Percentiles rank a stretch among this genome's conserved stretches.
Conservation (phyloP, 1,140 invertebrate species). For the Sarcophaga bullata region DNA sequence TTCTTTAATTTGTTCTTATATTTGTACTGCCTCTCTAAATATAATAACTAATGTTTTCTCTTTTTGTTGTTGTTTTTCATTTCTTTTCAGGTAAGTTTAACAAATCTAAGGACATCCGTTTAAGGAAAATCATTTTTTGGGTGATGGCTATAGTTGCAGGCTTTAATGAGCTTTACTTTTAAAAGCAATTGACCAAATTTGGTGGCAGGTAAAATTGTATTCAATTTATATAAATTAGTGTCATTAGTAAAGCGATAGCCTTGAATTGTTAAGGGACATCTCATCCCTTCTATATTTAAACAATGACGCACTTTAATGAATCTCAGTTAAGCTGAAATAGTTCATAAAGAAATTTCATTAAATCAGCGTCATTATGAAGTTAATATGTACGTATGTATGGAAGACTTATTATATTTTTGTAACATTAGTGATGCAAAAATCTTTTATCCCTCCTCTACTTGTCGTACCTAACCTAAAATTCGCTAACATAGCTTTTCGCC, state of each 20-base stretch:
- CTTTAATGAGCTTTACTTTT: not conserved
- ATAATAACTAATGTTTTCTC: not conserved
- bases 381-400: too few relatives aligned
- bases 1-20: not conserved
- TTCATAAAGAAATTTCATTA: too few relatives aligned
- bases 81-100: conserved; percentile 2
- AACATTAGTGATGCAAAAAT: too few relatives aligned
- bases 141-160: not conserved
- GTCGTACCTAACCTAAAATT: too few relatives aligned
- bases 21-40: not conserved
- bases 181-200: not conserved
- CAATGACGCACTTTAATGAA: too few relatives aligned
- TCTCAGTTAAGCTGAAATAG: too few relatives aligned
- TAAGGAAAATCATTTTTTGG: not conserved
- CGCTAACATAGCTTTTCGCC: too few relatives aligned
- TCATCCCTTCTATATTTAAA: too few relatives aligned
- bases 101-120: not conserved
- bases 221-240: not conserved
- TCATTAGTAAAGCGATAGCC: not conserved
- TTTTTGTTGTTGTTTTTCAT: not conserved
- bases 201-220: not conserved
- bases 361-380: too few relatives aligned
- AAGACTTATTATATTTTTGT: too few relatives aligned
- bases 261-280: too few relatives aligned
- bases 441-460: too few relatives aligned